Evolutionary conservation across 2,797 vertebrate genomes (phyloP), one percentile per base, ranked within the genome.

Genomic region (Bradypodion ventrale): DNA sequence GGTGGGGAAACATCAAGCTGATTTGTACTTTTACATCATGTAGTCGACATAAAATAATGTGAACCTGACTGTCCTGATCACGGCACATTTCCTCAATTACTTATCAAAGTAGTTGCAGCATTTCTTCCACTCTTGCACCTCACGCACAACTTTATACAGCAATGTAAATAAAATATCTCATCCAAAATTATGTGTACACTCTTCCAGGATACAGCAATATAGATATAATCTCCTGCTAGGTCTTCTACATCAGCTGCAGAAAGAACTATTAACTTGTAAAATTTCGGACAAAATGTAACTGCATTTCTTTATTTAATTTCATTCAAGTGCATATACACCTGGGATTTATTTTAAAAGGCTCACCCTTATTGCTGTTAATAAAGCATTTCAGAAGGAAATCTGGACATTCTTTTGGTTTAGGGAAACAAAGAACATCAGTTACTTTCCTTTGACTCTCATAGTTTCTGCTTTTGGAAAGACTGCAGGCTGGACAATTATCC

Each of bases 401-500:
- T 63, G 59, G 59, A 74, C 44, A 87, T 10, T 73, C 29, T 85
- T 91, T 86, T 80, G 52, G 75, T 84, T 89, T 44, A 27, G 52
- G 89, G 78, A 89, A 83, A 75, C 8, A 78, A 90, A 89, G 85
- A 40, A 70, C 60, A 32, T 35, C 56, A 74, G 3, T 32, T 83
- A 62, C 89, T 87, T 87, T 85, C 84, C 72, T 84, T 90, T 78
- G 78, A 90, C 60, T 92, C 82, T 84, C 77, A 27, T 87, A 88
- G 40, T 84, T 79, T 85, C 0, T 91, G 78, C 83, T 93, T 90
- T 90, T 87, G 91, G 93, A 93, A 87, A 75, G 83, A 83, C 85
- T 86, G 83, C 83, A 85, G 89, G 90, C 78, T 73, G 74, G 76
- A 87, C 52, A 87, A 83, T 89, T 89, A 91, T 92, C 92, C 85